A percentile compares a stretch with the other conserved stretches of the same genome.
phyloP scores from a whole-genome alignment of 2,113 vertebrate genomes.

The Hippocampus zosterae region DNA sequence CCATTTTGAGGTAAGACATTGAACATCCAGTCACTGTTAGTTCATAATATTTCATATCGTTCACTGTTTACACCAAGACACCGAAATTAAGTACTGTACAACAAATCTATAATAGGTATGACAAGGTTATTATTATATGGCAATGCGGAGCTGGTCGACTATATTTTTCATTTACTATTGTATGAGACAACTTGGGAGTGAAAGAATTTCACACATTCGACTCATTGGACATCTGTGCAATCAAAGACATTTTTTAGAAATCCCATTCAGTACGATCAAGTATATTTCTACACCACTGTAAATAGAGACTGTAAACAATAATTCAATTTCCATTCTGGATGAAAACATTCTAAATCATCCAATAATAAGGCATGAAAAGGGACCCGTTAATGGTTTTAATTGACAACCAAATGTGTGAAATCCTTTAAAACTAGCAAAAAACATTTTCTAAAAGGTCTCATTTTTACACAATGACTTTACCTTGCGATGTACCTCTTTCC shows the following conservation, averaged over 20 bases:
- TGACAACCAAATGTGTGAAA: background rate
- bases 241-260: too few relatives aligned
- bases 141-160: background rate
- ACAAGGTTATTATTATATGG: background rate
- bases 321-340: too few relatives aligned
- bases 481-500: slow-evolving; percentile 97
- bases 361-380: background rate
- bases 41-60: background rate
- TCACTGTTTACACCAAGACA: background rate
- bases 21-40: background rate
- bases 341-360: background rate
- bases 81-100: background rate
- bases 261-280: too few relatives aligned
- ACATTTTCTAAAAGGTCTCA: background rate
- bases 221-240: too few relatives aligned
- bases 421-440: background rate
- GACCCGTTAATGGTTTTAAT: background rate
- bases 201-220: too few relatives aligned
- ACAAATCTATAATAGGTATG: background rate
- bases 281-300: too few relatives aligned
- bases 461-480: slow-evolving; percentile 71
- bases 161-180: too few relatives aligned
- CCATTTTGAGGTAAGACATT: slow-evolving; percentile 8
- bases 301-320: too few relatives aligned
- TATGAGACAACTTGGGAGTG: too few relatives aligned